phyloP scores from a whole-genome alignment of 2,888 invertebrate species.

The Lochmaea capreae region DNA sequence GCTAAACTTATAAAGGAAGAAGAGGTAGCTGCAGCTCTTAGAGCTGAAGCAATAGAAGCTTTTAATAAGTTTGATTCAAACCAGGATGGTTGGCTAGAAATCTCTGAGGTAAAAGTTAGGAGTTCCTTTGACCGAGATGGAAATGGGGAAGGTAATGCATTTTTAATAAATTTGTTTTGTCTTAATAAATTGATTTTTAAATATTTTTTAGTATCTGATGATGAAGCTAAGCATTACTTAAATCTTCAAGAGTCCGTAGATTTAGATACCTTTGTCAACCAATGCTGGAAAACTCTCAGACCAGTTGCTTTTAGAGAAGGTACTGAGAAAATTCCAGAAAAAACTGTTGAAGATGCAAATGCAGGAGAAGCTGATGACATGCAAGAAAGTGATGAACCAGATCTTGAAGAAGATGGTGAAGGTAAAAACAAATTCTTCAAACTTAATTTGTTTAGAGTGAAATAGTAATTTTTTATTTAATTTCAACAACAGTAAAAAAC shows the following conservation, averaged over 20 bases:
- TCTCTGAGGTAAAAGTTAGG: conserved; percentile 77
- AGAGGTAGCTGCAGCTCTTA: conserved; percentile 69
- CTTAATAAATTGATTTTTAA: background rate
- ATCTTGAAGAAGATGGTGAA: conserved; percentile 56
- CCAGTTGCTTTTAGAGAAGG: conserved; percentile 79
- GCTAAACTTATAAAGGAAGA: conserved; percentile 72
- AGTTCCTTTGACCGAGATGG: conserved; percentile 88
- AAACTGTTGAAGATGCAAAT: conserved; percentile 54
- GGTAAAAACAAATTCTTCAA: conserved; percentile 35
- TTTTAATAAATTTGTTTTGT: background rate
- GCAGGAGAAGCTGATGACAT: conserved; percentile 51
- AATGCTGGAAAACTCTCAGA: conserved; percentile 83
- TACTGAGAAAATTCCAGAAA: conserved; percentile 72
- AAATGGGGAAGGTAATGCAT: conserved; percentile 74
- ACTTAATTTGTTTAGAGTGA: background rate
- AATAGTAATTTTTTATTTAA: background rate
- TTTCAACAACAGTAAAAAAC: background rate
- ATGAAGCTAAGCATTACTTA: conserved; percentile 85
- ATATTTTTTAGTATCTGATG: conserved; percentile 74
- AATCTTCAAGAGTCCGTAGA: conserved; percentile 76
- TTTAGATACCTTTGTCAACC: conserved; percentile 74
- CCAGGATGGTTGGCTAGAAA: conserved; percentile 78
- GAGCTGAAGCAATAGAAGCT: conserved; percentile 76
- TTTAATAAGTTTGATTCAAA: conserved; percentile 87
- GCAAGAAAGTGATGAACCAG: conserved; percentile 50